Evolutionary conservation across 2,888 invertebrate species (phyloP).

Genomic region (Pseudococcus longispinus): DNA sequence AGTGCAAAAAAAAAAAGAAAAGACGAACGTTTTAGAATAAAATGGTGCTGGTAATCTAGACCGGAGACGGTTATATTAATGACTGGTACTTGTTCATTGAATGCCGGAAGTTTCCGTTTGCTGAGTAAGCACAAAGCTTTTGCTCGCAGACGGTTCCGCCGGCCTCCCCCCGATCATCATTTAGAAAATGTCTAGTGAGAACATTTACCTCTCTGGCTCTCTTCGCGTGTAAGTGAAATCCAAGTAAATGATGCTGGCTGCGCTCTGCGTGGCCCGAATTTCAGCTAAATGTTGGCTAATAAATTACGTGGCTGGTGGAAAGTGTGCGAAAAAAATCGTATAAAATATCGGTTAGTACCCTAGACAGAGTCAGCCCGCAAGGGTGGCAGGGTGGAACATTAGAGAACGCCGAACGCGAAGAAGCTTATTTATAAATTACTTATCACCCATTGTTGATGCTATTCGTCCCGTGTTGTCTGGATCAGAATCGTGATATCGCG

Average conservation of each 20-base stretch:
- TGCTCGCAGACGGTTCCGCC: neutral
- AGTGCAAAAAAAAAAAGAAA: neutral
- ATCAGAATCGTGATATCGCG: neutral
- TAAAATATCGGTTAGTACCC: neutral
- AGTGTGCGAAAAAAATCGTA: neutral
- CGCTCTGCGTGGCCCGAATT: neutral
- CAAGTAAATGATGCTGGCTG: slow-evolving; percentile 20
- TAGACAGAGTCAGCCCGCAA: neutral
- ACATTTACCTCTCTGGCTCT: slow-evolving; percentile 21
- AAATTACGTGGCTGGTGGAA: neutral
- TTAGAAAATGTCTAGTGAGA: slow-evolving; percentile 7
- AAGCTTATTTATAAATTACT: slow-evolving; percentile 52
- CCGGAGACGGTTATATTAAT: slow-evolving; percentile 53
- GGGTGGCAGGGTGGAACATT: neutral
- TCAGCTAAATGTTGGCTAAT: slow-evolving; percentile 36
- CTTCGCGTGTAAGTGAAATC: slow-evolving; percentile 44
- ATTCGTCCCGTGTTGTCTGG: neutral
- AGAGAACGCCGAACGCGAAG: neutral
- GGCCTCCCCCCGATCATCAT: neutral
- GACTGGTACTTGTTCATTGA: slow-evolving; percentile 47
- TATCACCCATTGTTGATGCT: slow-evolving; percentile 25
- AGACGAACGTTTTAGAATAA: slow-evolving; percentile 43
- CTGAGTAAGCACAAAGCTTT: slow-evolving; percentile 43
- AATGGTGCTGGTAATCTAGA: slow-evolving; percentile 46
- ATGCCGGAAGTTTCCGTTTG: slow-evolving; percentile 52